A percentile compares a stretch with the other conserved stretches of the same genome.
Conservation (phyloP, 2,797 vertebrate species). For the Takifugu ocellatus region DNA sequence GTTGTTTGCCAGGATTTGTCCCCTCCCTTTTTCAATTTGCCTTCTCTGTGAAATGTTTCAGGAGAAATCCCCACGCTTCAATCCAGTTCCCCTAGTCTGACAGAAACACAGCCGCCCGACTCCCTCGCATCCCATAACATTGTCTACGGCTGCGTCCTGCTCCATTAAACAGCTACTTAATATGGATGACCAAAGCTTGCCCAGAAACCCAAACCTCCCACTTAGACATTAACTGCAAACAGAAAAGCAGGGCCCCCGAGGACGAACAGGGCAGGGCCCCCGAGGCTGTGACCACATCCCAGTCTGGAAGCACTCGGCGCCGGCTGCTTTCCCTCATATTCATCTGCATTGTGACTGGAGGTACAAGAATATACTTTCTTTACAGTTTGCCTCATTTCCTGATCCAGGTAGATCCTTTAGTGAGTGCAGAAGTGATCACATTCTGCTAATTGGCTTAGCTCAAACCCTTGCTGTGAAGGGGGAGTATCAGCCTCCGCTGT, state of each 20-base stretch:
- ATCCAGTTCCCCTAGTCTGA: constrained; percentile 59
- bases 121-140: constrained; percentile 53
- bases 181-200: constrained; percentile 68
- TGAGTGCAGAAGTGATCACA: too few species aligned
- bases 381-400: too few species aligned
- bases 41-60: constrained; percentile 66
- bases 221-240: constrained; percentile 54
- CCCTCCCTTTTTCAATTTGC: constrained; percentile 74
- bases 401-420: too few species aligned
- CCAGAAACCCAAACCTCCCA: constrained; percentile 63
- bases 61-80: constrained; percentile 72
- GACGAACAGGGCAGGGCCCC: too few species aligned
- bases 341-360: constrained; percentile 25
- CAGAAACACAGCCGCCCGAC: constrained; percentile 62
- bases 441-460: too few species aligned
- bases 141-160: constrained; percentile 60
- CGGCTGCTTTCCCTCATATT: constrained; percentile 27
- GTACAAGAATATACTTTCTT: too few species aligned
- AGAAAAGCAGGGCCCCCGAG: constrained; percentile 27
- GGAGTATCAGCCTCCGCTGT: too few species aligned
- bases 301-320: constrained; percentile 26
- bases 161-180: constrained; percentile 67
- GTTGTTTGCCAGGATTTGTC: constrained; percentile 72
- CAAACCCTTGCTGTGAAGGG: too few species aligned
- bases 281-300: constrained; percentile 32